Base-by-base conservation (phyloP, 2,113 vertebrate species). In the Percina caprodes region DNA sequence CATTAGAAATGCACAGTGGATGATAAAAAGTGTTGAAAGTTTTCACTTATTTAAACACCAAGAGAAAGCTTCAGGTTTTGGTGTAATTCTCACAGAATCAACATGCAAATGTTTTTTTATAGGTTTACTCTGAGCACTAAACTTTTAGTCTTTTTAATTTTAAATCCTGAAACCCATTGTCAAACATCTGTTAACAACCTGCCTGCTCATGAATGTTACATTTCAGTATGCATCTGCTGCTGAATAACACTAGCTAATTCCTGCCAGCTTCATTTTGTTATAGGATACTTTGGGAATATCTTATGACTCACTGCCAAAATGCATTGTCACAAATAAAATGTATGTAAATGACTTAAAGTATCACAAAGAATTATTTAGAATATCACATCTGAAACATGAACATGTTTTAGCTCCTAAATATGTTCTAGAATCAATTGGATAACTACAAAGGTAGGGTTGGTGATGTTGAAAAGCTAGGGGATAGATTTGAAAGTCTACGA, bases 161-260 rank as follows among this genome's bases (percentile, higher is more conserved):
- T 1, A 74, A 63, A 63, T 75, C 3, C 21, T 30, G 73, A 65
- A 26, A 45, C 12, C 52, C 15, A 30, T 26, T 69, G 62, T 26
- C 39, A 4, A 74, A 84, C 23, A 39, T 69, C 9, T 33, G 7
- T 75, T 23, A 77, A 51, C 39, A 3, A 42, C 39, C 10, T 42
- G 10, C 23, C 21, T 66, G 21, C 58, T 70, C 52, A 66, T 75
- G 52, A 66, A 79, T 74, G 61, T 55, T 49, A n/a, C 56, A 60
- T 52, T 14, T 52, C 18, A 16, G 15, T 23, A 18, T 61, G 48
- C 24, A 1, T 7, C 12, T 62, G 61, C 33, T 5, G 48, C 7
- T 68, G 23, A 73, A 54, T 54, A 26, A 56, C 54, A 63, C 30
- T 5, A 55, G 18, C 35, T 48, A 58, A 19, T 10, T 24, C 15